phyloP scores from a whole-genome alignment of 2,797 vertebrate genomes.

The Synaphobranchus kaupii region DNA sequence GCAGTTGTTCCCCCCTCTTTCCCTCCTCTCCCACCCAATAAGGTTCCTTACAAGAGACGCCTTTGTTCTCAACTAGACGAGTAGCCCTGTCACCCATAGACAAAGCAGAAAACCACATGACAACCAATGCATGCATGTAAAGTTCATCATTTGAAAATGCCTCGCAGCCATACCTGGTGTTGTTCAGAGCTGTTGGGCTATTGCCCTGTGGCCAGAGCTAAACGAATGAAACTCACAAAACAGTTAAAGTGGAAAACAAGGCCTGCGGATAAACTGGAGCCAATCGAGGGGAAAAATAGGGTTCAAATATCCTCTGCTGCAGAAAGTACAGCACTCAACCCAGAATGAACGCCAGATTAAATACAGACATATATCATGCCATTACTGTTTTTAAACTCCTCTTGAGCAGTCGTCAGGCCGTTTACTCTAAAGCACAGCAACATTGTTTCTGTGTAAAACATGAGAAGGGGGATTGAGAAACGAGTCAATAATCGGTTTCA shows the following conservation, averaged over 20 bases:
- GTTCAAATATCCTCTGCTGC: neutral
- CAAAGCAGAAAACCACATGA: neutral
- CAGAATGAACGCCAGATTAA: slow-evolving; percentile 11
- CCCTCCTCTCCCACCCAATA: neutral
- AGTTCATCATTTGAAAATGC: neutral
- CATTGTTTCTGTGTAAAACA: neutral
- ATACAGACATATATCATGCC: neutral
- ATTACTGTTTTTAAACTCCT: neutral
- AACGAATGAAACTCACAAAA: neutral
- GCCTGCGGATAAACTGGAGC: slow-evolving; percentile 4
- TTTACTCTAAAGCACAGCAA: neutral
- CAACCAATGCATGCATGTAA: neutral
- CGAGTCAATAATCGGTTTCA: neutral
- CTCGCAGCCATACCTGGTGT: neutral
- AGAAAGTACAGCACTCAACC: slow-evolving; percentile 11
- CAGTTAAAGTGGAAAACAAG: too few relatives aligned
- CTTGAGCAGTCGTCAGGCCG: neutral
- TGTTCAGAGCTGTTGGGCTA: neutral
- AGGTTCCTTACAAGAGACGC: neutral
- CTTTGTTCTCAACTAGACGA: neutral
- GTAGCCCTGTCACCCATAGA: neutral
- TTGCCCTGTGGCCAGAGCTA: neutral
- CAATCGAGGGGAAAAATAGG: slow-evolving; percentile 9
- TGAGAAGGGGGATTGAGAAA: neutral
- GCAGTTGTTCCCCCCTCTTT: too few relatives aligned